Evolutionary conservation across 2,113 vertebrate genomes (phyloP), one percentile per base, ranked within the genome.

Genomic region (Lepisosteus osseus): DNA sequence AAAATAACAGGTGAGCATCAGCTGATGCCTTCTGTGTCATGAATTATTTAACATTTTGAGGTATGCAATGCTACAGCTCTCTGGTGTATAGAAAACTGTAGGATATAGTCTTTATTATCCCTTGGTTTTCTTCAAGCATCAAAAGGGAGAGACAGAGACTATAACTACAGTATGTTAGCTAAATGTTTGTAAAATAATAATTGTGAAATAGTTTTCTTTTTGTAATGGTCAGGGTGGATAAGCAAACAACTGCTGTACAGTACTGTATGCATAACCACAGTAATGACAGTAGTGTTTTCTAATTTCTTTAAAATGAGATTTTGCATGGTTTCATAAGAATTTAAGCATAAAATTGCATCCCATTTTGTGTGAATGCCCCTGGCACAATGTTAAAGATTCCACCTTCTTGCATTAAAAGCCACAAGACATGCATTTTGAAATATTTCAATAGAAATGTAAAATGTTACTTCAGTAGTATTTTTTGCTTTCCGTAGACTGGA

Each of bases 391-490:
- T 67, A 6, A 8, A 45, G 44, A 51, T 17, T 63, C 47, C 14
- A 15, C 13, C 57, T 59, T 15, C 11, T 59, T 59, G 9, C 63
- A 65, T 61, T 69, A 73, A 65, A 68, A 61, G 51, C 56, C 54
- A 41, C 63, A 74, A 75, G 59, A 5, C 81, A 64, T n/a, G 44
- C 69, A 66, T 70, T 74, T 47, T 73, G 55, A 80, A 82, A 74
- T 65, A 59, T 71, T 74, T 44, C 65, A 82, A 80, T 82, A 77
- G 83, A 71, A 29, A 78, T 76, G 78, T 78, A 76, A 63, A 72
- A 61, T 77, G 41, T 61, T 41, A 7, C 59, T 78, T 79, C 47
- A 13, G 59, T 76, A 79, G 76, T 55, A 75, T 15, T n/a, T 29
- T 29, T 54, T n/a, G 54, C 65, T 70, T 56, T 11, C 68, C 41